phyloP scores from a whole-genome alignment of 2,888 invertebrate genomes.

The Calliopum simillimum region DNA sequence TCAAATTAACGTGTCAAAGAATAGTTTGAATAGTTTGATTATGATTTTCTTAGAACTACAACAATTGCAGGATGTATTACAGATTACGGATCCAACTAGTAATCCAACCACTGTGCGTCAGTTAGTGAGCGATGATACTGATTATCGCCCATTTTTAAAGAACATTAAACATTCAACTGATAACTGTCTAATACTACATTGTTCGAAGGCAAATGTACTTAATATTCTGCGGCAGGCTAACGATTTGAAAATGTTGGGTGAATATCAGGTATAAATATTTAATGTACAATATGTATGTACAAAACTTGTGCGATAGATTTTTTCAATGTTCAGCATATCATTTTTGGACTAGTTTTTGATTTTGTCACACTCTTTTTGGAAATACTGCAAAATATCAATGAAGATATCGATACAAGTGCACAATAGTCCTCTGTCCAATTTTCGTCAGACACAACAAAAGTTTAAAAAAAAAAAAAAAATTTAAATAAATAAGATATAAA shows the following conservation, averaged over 20 bases:
- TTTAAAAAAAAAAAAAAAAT: no score
- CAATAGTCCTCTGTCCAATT: no score
- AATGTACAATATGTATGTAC: neutral
- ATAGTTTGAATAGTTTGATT: neutral
- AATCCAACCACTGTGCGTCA: constrained; percentile 77
- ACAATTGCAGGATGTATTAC: constrained; percentile 82
- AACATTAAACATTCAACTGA: constrained; percentile 78
- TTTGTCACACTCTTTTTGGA: no score
- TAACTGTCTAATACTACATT: constrained; percentile 82
- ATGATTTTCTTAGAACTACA: constrained; percentile 71
- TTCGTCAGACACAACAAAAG: no score
- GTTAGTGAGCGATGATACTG: constrained; percentile 68
- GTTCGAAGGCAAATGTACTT: constrained; percentile 75
- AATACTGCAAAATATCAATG: no score
- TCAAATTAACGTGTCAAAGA: neutral
- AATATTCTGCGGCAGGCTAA: constrained; percentile 80
- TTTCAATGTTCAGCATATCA: neutral
- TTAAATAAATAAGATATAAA: no score
- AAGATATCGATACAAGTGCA: no score
- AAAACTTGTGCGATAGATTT: neutral
- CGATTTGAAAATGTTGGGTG: constrained; percentile 84
- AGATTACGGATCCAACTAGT: constrained; percentile 75
- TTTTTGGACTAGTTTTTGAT: no score
- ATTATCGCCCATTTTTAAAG: constrained; percentile 78
- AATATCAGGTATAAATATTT: constrained; percentile 74